Conservation (phyloP, 2,888 invertebrate genomes). For the Sisyra terminalis region DNA sequence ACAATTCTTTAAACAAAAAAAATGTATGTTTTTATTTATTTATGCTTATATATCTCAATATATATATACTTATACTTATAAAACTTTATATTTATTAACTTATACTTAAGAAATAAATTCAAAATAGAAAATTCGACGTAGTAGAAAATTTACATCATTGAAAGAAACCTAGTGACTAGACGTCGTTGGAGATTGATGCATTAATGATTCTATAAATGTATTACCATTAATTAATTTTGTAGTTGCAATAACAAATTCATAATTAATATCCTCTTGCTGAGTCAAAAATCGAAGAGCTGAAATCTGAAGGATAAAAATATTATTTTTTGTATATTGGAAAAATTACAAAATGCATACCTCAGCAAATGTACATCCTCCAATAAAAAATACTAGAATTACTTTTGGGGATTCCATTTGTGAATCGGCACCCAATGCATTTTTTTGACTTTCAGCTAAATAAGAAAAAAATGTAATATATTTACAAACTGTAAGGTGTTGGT, state of each 20-base stretch:
- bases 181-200: constrained; percentile 28
- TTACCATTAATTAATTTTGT: constrained; percentile 86
- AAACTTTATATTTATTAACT: background rate
- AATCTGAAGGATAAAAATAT: constrained; percentile 26
- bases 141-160: background rate
- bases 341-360: constrained; percentile 33
- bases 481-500: background rate
- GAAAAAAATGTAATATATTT: constrained; percentile 6
- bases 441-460: background rate
- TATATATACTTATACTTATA: background rate
- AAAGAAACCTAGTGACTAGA: background rate
- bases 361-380: constrained; percentile 94
- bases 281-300: constrained; percentile 58
- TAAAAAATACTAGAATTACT: constrained; percentile 82
- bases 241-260: constrained; percentile 80
- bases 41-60: too few species aligned
- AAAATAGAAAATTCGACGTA: background rate
- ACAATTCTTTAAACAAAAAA: too few species aligned
- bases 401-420: constrained; percentile 40
- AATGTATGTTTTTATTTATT: too few species aligned
- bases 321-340: background rate
- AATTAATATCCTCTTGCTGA: constrained; percentile 63
- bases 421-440: constrained; percentile 28
- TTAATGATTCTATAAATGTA: constrained; percentile 62
- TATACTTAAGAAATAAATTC: background rate